Evolutionary conservation across 2,113 vertebrate genomes (phyloP).

Genomic region (Notarius quadriscutis): DNA sequence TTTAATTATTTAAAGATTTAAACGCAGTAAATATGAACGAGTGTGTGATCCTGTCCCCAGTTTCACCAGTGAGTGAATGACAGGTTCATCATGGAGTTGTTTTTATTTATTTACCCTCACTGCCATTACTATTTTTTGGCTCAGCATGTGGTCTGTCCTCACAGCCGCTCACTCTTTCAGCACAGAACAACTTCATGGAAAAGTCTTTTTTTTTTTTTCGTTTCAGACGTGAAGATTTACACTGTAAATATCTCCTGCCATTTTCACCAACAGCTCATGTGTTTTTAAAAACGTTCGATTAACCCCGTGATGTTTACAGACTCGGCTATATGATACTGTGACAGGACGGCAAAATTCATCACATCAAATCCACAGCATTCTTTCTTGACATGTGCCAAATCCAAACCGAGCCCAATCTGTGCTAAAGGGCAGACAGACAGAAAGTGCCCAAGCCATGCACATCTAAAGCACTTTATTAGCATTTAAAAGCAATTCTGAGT

Average conservation of each 20-base stretch:
- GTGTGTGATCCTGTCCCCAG: not conserved
- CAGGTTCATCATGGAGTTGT: not conserved
- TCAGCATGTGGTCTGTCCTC: too few species aligned
- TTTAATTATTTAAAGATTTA: not conserved
- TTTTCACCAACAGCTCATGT: not conserved
- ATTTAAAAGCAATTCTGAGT: conserved; percentile 21
- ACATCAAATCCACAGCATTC: not conserved
- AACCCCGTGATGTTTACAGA: not conserved
- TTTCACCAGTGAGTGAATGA: not conserved
- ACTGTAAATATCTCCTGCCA: not conserved
- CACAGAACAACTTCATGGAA: too few species aligned
- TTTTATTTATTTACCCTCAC: not conserved
- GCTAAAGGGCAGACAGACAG: not conserved
- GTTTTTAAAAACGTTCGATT: not conserved
- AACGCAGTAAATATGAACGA: not conserved
- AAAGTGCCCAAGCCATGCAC: not conserved
- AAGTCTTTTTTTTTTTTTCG: not conserved
- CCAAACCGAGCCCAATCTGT: conserved; percentile 8
- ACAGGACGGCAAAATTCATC: not conserved
- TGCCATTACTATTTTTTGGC: not conserved
- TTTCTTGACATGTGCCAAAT: not conserved
- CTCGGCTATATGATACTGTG: not conserved
- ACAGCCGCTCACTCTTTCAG: too few species aligned
- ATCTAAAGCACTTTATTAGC: conserved; percentile 35
- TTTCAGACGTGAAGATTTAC: not conserved